Conservation (phyloP, 2,113 vertebrate species). For the Nothoprocta pentlandii region DNA sequence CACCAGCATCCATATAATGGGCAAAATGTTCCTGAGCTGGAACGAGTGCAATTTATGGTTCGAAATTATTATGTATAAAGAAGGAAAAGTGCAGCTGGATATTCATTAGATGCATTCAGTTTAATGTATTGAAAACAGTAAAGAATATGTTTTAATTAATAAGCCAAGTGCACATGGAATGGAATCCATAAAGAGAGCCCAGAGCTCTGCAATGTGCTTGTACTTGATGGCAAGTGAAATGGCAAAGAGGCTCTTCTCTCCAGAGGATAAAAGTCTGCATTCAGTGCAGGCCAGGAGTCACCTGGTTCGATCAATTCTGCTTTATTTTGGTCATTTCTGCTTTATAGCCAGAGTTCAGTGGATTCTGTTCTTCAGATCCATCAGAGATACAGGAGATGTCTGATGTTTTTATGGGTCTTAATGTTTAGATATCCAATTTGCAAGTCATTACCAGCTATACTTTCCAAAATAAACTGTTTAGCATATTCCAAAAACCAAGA, state of each 20-base stretch:
- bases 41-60: constrained; percentile 54
- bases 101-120: constrained; percentile 58
- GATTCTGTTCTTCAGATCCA: background rate
- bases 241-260: background rate
- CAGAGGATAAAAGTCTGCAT: background rate
- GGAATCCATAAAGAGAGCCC: background rate
- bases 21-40: constrained; percentile 43
- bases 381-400: background rate
- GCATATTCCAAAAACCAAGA: background rate
- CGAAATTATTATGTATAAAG: constrained; percentile 52
- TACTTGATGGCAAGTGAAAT: background rate
- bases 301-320: background rate
- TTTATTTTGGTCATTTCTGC: background rate
- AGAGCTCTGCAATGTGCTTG: background rate
- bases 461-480: background rate
- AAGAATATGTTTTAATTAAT: constrained; percentile 70
- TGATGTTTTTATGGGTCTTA: accelerated
- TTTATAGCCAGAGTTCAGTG: background rate
- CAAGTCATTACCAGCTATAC: background rate
- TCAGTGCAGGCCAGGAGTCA: background rate
- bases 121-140: constrained; percentile 57
- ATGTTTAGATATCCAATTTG: background rate
- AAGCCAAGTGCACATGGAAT: constrained; percentile 11
- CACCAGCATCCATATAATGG: constrained; percentile 44
- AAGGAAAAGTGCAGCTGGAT: constrained; percentile 57